These are phyloP conservation scores for Leptogaster cylindrica DNA, from an alignment of 2,888 invertebrate genomes.

Conservation along the genomic window DNA sequence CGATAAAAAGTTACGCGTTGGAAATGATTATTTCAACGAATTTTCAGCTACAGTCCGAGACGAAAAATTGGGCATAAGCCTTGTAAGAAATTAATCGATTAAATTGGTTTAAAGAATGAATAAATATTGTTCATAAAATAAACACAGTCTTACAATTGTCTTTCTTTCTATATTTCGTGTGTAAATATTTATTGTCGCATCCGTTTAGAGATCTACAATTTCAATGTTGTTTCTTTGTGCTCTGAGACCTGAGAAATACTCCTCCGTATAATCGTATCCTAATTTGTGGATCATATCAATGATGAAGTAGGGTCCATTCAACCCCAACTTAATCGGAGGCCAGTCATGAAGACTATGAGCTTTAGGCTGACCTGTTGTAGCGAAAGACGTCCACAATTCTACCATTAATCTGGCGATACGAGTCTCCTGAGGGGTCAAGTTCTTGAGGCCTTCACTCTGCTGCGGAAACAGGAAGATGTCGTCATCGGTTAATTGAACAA, in stretches of 20 bases:
- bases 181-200: no score
- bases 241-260: constrained; percentile 50
- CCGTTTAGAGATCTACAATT: not conserved
- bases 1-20: constrained; percentile 56
- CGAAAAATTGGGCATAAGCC: constrained; percentile 48
- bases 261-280: constrained; percentile 58
- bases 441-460: constrained; percentile 45
- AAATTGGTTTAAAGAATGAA: no score
- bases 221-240: constrained; percentile 1
- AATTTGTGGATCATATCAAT: constrained; percentile 54
- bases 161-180: no score
- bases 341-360: constrained; percentile 34
- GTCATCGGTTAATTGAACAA: constrained; percentile 1
- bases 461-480: constrained; percentile 61
- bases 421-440: not conserved
- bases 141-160: no score
- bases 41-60: constrained; percentile 57
- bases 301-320: constrained; percentile 57
- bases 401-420: constrained; percentile 57
- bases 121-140: no score
- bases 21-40: constrained; percentile 58
- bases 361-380: constrained; percentile 44
- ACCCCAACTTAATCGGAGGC: constrained; percentile 33
- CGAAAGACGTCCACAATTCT: constrained; percentile 49
- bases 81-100: constrained; percentile 19